Evolutionary conservation across 2,113 vertebrate species (phyloP), one percentile per base, ranked within the genome.

Genomic region (Mustela nigripes): DNA sequence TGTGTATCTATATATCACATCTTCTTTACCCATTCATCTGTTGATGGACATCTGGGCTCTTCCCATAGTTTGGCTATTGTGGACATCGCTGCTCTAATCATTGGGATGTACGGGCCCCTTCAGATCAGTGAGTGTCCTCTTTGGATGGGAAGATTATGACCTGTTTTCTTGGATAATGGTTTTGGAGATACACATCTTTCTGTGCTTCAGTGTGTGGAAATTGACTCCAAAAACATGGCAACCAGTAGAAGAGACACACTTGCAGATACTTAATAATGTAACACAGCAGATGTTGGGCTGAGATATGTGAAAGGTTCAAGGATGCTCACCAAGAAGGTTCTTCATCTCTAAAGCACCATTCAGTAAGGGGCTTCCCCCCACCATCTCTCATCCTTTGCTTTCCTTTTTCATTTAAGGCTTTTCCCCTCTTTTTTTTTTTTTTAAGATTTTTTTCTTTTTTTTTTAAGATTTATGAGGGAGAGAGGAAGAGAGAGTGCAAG

Each of bases 71-170:
- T 18, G 16, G 53, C 53, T 56, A 18, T 56, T 56, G 16, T 62
- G 60, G 60, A 62, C 60, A 62, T 62, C 7, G 9, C 60, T 26
- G 60, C 60, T 62, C 24, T 62, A 62, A 62, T 11, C 60, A 60
- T 62, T 60, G 22, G 60, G 22, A 22, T 62, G 22, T 9, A 26
- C 8, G 0, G 9, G 60, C 22, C 22, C 22, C 22, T 62, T 62
- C 3, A 1, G 60, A 62, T 62, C 1, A 2, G 60, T 5, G 1
- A 11, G 16, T 14, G 0, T 36, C 21, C n/a, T 85, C 15, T 62
- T 21, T 71, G 56, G 16, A 31, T 89, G 73, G 53, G 21, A 21
- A 88, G 63, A 26, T 31, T 19, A 10, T 76, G 58, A 45, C 1
- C 80, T 42, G 62, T 69, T 45, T 76, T 42, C 82, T 45, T 53